phyloP scores from a whole-genome alignment of 2,888 invertebrate genomes.

The Ormyrus thymus region DNA sequence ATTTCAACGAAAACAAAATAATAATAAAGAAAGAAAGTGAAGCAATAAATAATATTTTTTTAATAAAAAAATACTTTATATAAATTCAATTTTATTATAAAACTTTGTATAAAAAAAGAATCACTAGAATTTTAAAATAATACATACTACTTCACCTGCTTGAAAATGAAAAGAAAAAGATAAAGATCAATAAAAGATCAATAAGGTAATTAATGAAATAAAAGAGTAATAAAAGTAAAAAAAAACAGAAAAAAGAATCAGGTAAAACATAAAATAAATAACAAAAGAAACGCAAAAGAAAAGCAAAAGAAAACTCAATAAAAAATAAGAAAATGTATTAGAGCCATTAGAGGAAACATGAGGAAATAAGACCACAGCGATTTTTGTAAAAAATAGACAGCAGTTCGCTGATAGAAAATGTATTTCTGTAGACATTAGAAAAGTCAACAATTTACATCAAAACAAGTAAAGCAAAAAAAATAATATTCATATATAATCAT shows the following conservation, averaged over 20 bases:
- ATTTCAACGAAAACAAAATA: neutral
- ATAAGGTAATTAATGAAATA: too few relatives aligned
- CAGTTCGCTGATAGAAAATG: constrained; percentile 44
- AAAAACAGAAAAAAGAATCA: neutral
- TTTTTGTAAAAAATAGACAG: constrained; percentile 38
- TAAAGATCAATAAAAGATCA: neutral
- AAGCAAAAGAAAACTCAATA: neutral
- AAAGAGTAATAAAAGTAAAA: too few relatives aligned
- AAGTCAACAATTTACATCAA: constrained; percentile 36
- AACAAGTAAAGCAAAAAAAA: constrained; percentile 45
- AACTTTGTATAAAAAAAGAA: neutral
- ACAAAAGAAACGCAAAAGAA: neutral
- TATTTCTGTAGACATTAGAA: constrained; percentile 43
- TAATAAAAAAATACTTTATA: constrained; percentile 2
- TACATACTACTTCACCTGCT: too few relatives aligned
- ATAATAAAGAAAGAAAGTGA: constrained; percentile 13
- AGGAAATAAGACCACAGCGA: constrained; percentile 16
- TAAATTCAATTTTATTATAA: too few relatives aligned
- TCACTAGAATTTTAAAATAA: neutral
- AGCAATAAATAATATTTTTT: too few relatives aligned
- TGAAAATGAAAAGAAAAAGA: neutral
- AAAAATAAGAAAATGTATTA: constrained; percentile 5
- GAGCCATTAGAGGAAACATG: constrained; percentile 11
- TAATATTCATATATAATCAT: constrained; percentile 21
- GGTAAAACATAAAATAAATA: too few relatives aligned